Conservation (phyloP, 2,797 vertebrate species). For the Trachops cirrhosus region DNA sequence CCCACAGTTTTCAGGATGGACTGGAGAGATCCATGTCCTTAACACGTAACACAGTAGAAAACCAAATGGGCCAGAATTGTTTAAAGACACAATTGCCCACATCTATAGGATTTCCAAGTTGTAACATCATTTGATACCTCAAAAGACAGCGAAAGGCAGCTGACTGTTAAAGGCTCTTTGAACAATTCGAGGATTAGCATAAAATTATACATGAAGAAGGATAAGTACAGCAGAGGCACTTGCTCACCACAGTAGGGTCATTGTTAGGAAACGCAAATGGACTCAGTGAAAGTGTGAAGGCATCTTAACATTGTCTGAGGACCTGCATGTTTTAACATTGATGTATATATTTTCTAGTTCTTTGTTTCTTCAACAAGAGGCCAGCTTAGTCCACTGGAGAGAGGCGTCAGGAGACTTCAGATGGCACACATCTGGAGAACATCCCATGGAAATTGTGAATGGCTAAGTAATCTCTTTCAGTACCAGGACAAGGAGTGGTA, state of each 20-base stretch:
- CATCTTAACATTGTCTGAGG: constrained; percentile 66
- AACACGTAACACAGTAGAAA: constrained; percentile 61
- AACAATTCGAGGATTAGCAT: constrained; percentile 85
- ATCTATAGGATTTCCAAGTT: constrained; percentile 70
- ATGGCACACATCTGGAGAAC: constrained; percentile 86
- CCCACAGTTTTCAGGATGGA: constrained; percentile 75
- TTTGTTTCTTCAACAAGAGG: constrained; percentile 84
- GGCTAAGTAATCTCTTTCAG: constrained; percentile 84
- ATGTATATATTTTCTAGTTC: constrained; percentile 81
- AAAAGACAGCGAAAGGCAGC: constrained; percentile 78
- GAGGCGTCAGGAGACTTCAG: constrained; percentile 82
- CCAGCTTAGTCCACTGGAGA: constrained; percentile 76
- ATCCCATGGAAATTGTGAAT: constrained; percentile 83
- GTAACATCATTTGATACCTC: constrained; percentile 73
- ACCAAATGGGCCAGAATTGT: constrained; percentile 46
- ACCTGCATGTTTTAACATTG: constrained; percentile 68
- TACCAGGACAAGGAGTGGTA: constrained; percentile 79
- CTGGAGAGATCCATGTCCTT: constrained; percentile 70
- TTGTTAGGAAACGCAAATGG: constrained; percentile 79
- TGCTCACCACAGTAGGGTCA: constrained; percentile 76
- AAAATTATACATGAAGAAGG: constrained; percentile 83
- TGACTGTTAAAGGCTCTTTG: constrained; percentile 78
- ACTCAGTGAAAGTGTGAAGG: constrained; percentile 72
- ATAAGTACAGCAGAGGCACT: constrained; percentile 69
- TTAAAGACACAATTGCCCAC: constrained; percentile 67